A percentile compares a stretch with the other conserved stretches of the same genome.
Evolutionary conservation across 2,113 vertebrate species (phyloP).

Genomic region (Archilochus colubris): DNA sequence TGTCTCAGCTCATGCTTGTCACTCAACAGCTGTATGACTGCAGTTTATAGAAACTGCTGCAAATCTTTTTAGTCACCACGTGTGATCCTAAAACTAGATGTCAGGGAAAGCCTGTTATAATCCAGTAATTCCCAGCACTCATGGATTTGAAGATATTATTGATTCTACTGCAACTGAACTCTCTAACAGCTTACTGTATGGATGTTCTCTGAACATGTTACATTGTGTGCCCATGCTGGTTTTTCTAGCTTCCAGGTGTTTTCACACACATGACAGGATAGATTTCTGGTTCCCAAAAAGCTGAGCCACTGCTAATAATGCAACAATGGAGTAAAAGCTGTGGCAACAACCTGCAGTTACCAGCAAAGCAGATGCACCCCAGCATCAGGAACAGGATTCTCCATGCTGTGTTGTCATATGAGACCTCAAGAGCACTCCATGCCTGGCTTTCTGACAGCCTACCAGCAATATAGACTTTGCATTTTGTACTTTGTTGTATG

Average conservation of each 20-base stretch:
- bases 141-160: background rate
- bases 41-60: background rate
- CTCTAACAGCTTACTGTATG: background rate
- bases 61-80: background rate
- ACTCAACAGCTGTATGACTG: background rate
- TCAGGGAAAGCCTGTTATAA: background rate
- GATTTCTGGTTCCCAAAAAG: background rate
- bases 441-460: background rate
- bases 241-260: background rate
- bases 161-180: background rate
- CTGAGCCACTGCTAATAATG: background rate
- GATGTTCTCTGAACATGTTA: background rate
- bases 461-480: background rate
- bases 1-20: background rate
- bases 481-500: background rate
- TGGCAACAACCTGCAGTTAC: background rate
- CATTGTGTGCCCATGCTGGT: accelerated
- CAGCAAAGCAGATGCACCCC: background rate
- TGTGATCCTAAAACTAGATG: background rate
- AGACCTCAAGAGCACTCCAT: background rate
- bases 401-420: no score
- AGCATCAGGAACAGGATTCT: background rate
- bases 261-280: background rate
- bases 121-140: background rate
- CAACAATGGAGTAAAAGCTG: background rate